phyloP scores from a whole-genome alignment of 2,797 vertebrate genomes.

The Carduelis carduelis region DNA sequence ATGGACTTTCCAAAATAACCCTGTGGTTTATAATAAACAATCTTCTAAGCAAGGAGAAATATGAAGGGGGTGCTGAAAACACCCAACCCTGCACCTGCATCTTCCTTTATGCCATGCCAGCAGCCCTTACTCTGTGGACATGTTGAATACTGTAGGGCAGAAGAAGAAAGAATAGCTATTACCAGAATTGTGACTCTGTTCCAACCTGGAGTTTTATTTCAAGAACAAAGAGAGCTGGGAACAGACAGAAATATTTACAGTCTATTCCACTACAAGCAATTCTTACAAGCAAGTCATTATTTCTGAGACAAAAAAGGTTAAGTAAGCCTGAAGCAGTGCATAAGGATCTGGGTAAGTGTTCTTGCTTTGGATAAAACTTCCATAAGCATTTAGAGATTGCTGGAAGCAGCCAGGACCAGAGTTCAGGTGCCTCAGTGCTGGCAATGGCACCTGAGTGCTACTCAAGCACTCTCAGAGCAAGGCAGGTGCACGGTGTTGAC shows the following conservation, averaged over 20 bases:
- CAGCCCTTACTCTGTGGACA: neutral
- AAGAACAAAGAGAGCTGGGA: neutral
- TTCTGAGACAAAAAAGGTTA: neutral
- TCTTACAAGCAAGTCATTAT: neutral
- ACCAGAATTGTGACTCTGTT: neutral
- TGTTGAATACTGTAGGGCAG: neutral
- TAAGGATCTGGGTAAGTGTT: neutral
- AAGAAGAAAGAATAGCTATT: neutral
- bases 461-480: neutral
- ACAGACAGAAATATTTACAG: neutral
- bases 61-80: neutral
- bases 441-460: neutral
- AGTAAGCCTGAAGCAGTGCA: neutral
- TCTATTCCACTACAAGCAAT: neutral
- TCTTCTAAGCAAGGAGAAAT: neutral
- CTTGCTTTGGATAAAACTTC: neutral
- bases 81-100: neutral
- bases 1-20: neutral
- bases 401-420: neutral
- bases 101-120: neutral
- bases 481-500: neutral
- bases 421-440: neutral
- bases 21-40: neutral
- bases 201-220: neutral
- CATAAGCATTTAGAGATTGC: neutral